These are phyloP conservation scores for Cinclus cinclus DNA, from an alignment of 2,113 vertebrate species.

Conservation along the genomic window DNA sequence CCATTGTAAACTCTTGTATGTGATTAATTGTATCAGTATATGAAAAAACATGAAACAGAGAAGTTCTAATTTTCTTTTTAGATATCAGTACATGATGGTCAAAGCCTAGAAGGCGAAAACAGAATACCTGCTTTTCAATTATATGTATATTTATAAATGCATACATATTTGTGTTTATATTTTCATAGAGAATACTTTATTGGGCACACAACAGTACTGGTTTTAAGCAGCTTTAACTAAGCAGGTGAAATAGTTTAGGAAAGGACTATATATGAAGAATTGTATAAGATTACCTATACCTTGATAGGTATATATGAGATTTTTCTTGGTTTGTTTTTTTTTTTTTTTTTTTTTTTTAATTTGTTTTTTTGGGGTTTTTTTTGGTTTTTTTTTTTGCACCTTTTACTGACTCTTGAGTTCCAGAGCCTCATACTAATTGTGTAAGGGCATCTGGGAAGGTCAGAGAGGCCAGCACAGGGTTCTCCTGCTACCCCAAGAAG, in stretches of 20 bases:
- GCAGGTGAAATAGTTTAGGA: background rate
- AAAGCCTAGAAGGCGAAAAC: background rate
- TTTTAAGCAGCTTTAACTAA: background rate
- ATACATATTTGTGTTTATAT: background rate
- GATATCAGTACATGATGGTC: background rate
- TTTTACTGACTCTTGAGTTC: background rate
- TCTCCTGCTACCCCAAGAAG: background rate
- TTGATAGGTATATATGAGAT: too few species aligned
- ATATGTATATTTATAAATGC: background rate
- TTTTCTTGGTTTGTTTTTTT: too few species aligned
- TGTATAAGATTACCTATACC: background rate
- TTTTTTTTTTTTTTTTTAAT: background rate
- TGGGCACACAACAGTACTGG: background rate
- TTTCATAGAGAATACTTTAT: background rate
- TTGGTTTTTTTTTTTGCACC: background rate
- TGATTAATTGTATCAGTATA: background rate
- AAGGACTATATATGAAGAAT: background rate
- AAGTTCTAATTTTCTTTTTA: background rate
- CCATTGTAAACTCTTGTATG: background rate
- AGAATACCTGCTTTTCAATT: background rate
- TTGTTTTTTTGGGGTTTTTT: too few species aligned
- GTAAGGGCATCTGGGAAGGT: background rate
- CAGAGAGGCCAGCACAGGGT: background rate
- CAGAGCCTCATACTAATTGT: background rate
- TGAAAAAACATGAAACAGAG: background rate